Evolutionary conservation across 2,888 invertebrate genomes (phyloP), one percentile per base, ranked within the genome.

Genomic region (Epistrophella euchroma): DNA sequence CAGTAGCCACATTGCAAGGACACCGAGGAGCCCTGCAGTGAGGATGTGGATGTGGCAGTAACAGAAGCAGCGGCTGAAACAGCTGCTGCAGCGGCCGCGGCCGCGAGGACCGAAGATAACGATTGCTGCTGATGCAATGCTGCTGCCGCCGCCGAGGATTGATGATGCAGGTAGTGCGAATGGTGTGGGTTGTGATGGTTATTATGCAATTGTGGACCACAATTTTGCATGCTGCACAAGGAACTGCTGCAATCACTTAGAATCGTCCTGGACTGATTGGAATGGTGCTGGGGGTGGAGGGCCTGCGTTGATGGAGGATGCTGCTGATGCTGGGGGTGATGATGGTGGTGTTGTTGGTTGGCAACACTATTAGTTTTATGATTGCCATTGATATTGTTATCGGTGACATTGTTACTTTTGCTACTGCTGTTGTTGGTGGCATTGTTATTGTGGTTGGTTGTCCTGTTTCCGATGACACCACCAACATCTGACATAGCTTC

Each of bases 1-100:
- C 96, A 96, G 89, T 94, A 94, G 85, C 95, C 95, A 90, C 96
- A 96, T 89, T 94, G 91, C 80, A 88, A 88, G 73, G 86, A 82
- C 60, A 86, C 78, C 0, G 86, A 78, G 1, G 81, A 64, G 52
- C 86, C 82, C 45, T n/a, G n/a, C n/a, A 86, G 71, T 11, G 86
- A 64, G 10, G 86, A 77, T 15, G 86, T 71, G 15, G 86, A 47
- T 62, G 81, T 82, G 64, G 81, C 72, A 40, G 87, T 72, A 45
- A 82, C 87, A 55, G 87, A 74, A 22, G 87, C 83, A 62, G 77
- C 82, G 10, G 70, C 74, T 28, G 87, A 83, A 75, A 50, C 60
- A 25, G 73, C 58, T 45, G 82, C 82, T 47, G 87, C 82, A 19
- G 87, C 87, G 10, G 87, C 78, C 35, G 87, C 87, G 17, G 87